phyloP scores from a whole-genome alignment of 1,140 invertebrate genomes.

The Steinernema feltiae region DNA sequence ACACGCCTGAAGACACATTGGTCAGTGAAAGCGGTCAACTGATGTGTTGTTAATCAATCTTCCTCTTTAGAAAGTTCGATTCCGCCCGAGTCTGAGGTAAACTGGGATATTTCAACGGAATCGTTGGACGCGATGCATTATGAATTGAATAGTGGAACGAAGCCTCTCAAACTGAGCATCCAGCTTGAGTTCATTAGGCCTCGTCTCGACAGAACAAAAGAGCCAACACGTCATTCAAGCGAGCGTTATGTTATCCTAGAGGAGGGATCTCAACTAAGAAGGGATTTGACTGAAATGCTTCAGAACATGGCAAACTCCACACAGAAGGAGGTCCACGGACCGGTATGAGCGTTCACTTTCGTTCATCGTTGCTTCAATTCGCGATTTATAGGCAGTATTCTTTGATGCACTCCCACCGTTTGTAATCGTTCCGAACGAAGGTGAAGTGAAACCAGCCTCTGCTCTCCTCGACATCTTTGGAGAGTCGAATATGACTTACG shows the following conservation, averaged over 20 bases:
- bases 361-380: not conserved
- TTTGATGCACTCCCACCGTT: conserved; percentile 1
- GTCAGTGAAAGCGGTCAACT: not conserved
- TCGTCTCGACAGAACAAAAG: conserved; percentile 35
- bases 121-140: conserved; percentile 45
- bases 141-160: conserved; percentile 19
- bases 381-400: not conserved
- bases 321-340: not conserved
- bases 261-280: not conserved
- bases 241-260: conserved; percentile 23
- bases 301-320: not conserved
- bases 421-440: conserved; percentile 47
- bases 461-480: not conserved
- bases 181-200: conserved; percentile 43
- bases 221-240: conserved; percentile 40
- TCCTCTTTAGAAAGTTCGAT: conserved; percentile 50
- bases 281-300: not conserved
- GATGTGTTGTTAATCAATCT: not conserved
- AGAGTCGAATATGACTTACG: not conserved
- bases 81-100: conserved; percentile 52
- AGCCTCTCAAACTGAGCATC: conserved; percentile 30
- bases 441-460: conserved; percentile 41
- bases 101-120: conserved; percentile 52
- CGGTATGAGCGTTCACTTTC: not conserved
- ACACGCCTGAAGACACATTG: conserved; percentile 33